These are phyloP conservation scores for Paelopatides confundens DNA, from an alignment of 53 echinoderm and acorn worm genomes.

Conservation along the genomic window DNA sequence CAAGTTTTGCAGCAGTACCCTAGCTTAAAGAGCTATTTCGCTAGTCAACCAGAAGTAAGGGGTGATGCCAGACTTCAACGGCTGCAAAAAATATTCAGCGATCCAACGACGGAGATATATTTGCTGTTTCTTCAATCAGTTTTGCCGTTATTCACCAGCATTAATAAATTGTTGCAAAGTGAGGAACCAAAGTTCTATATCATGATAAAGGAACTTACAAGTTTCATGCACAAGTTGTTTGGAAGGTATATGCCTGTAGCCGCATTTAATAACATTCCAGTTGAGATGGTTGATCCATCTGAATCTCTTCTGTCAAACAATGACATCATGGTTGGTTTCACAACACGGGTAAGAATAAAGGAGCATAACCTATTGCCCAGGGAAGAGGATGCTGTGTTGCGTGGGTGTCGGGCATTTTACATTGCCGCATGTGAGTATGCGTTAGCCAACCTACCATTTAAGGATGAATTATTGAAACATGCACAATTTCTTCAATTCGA, in stretches of 20 bases:
- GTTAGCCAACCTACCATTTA: not conserved
- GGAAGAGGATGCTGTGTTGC: not conserved
- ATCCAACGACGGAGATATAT: not conserved
- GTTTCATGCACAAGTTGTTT: not conserved
- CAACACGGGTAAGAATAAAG: not conserved
- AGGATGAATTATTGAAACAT: not conserved
- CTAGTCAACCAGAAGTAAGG: not conserved
- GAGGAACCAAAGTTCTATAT: not conserved
- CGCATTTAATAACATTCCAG: not conserved
- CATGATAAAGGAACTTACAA: not conserved
- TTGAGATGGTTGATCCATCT: not conserved
- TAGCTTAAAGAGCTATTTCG: not conserved
- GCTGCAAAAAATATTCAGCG: not conserved
- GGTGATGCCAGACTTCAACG: slow-evolving; percentile 5
- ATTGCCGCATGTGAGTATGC: slow-evolving; percentile 3
- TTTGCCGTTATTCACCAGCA: not conserved
- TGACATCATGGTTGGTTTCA: not conserved
- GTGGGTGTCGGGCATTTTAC: not conserved
- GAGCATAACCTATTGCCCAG: not conserved
- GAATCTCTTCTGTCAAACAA: not conserved
- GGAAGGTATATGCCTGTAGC: not conserved
- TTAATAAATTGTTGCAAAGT: not conserved
- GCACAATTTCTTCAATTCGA: not conserved
- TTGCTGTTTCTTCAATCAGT: not conserved
- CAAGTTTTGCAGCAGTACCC: not conserved